Evolutionary conservation across 2,797 vertebrate species (phyloP).

Genomic region (Argentina silus): DNA sequence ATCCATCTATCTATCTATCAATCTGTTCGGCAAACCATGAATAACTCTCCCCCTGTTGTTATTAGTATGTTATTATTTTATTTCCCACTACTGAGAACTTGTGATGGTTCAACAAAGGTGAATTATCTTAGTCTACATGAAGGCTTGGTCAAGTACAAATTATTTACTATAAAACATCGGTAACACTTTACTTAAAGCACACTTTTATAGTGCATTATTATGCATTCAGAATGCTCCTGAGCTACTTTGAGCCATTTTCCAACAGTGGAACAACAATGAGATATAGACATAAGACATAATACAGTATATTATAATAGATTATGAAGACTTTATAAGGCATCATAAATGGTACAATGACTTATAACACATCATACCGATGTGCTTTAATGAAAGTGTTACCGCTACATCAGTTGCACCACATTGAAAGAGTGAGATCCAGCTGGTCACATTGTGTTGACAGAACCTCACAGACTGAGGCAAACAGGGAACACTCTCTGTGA

Average conservation of each 20-base stretch:
- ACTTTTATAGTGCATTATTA: no score
- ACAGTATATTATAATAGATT: no score
- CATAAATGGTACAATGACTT: no score
- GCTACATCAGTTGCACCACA: no score
- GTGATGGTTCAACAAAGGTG: neutral
- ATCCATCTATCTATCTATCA: constrained; percentile 27
- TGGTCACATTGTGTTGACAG: neutral
- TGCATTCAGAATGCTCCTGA: no score
- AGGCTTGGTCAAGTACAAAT: neutral
- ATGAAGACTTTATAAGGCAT: no score
- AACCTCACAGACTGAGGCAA: neutral
- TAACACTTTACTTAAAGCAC: no score
- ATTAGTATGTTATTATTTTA: neutral
- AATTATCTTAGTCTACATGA: neutral
- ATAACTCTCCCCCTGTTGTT: neutral
- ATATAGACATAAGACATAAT: no score
- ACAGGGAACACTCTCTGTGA: neutral
- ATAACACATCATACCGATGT: no score
- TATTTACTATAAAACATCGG: neutral
- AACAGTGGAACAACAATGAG: no score
- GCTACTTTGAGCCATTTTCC: no score
- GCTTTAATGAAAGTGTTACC: no score
- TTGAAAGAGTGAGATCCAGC: neutral
- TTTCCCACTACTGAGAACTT: neutral
- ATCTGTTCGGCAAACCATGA: neutral